Evolutionary conservation across 2,113 vertebrate species (phyloP).

Genomic region (Entelurus aequoreus): DNA sequence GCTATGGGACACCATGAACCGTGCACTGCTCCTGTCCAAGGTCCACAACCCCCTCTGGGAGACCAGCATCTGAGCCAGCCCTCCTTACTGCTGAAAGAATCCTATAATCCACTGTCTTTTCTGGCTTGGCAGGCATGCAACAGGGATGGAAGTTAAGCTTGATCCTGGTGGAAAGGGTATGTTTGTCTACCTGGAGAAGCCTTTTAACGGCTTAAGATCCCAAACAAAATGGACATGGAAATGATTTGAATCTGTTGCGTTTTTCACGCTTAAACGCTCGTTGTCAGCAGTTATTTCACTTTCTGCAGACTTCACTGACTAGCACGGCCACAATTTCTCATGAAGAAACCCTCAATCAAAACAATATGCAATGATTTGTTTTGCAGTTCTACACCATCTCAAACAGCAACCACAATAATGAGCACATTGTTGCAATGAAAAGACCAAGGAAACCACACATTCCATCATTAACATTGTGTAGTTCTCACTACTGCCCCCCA

Average conservation of each 20-base stretch:
- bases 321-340: neutral
- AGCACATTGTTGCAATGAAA: neutral
- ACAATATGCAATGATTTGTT: neutral
- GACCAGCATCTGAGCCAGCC: neutral
- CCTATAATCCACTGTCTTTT: constrained; percentile 34
- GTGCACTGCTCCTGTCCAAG: neutral
- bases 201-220: neutral
- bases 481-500: too few relatives aligned
- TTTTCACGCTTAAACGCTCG: neutral
- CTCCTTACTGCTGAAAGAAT: constrained; percentile 20
- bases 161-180: neutral
- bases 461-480: neutral
- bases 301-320: neutral
- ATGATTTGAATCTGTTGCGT: neutral
- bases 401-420: neutral
- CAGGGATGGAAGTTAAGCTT: constrained; percentile 24
- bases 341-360: neutral
- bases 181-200: neutral
- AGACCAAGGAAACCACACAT: neutral
- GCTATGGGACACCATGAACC: constrained; percentile 7
- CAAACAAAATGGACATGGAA: neutral
- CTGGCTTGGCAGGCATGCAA: constrained; percentile 23
- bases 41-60: neutral
- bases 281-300: neutral
- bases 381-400: neutral